Percentiles rank a stretch among this genome's conserved stretches.
These are phyloP conservation scores for Hiodon alosoides DNA, from an alignment of 2,113 vertebrate species.

Conservation along the genomic window DNA sequence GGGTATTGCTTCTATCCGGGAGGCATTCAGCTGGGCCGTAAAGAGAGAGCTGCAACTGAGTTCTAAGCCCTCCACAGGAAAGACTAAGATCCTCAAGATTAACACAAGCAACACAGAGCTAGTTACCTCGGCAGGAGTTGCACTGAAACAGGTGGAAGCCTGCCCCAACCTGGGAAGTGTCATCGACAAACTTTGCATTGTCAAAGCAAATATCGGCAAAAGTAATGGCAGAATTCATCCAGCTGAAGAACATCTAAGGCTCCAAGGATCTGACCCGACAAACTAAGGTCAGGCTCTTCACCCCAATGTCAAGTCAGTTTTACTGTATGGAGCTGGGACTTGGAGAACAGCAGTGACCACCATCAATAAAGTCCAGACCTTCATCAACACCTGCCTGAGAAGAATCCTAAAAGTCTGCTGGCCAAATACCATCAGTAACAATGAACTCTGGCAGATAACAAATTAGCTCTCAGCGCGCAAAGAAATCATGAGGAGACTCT, in stretches of 20 bases:
- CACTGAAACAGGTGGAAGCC: not conserved
- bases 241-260: not conserved
- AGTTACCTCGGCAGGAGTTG: not conserved
- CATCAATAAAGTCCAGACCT: not conserved
- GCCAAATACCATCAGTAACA: not conserved
- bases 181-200: not conserved
- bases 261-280: not conserved
- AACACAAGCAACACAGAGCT: not conserved
- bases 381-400: not conserved
- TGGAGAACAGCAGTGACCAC: not conserved
- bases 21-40: too few relatives aligned
- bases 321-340: not conserved
- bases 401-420: not conserved
- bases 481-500: not conserved
- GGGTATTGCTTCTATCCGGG: too few relatives aligned
- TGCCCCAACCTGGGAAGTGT: not conserved
- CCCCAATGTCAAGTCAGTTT: not conserved
- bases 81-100: not conserved
- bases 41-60: too few relatives aligned
- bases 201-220: not conserved
- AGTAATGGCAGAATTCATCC: not conserved
- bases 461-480: not conserved
- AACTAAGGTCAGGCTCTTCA: not conserved
- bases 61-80: not conserved
- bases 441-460: not conserved